Percentiles rank a stretch among this genome's conserved stretches.
These are phyloP conservation scores for Gastracanthus pulcherrimus DNA, from an alignment of 2,888 invertebrate species.

Conservation along the genomic window DNA sequence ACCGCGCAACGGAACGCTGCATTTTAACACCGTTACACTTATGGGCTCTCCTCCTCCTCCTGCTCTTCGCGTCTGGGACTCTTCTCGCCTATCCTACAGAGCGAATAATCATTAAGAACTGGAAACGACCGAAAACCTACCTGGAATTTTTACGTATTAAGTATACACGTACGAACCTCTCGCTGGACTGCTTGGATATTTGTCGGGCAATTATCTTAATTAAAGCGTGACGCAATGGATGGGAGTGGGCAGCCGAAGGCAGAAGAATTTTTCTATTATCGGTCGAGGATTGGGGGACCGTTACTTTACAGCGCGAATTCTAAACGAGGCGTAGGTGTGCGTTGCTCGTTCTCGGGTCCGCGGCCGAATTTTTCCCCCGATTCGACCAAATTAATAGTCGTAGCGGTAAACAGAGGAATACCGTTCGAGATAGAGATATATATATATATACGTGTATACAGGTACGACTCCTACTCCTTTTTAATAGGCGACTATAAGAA, in stretches of 20 bases:
- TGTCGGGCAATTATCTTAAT: background rate
- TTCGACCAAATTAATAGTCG: constrained; percentile 28
- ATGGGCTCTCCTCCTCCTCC: constrained; percentile 58
- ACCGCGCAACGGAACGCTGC: constrained; percentile 71
- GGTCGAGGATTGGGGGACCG: background rate
- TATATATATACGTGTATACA: background rate
- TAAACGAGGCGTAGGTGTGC: background rate
- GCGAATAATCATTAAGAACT: constrained; percentile 16
- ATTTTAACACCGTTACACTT: constrained; percentile 75
- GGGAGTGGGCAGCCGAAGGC: background rate
- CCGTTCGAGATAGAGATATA: constrained; percentile 17
- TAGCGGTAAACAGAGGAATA: constrained; percentile 43
- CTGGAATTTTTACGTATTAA: background rate
- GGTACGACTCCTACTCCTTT: background rate
- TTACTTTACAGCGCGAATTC: background rate
- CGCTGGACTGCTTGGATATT: background rate
- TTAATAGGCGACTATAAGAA: background rate
- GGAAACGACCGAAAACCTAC: constrained; percentile 1
- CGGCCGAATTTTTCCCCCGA: constrained; percentile 19
- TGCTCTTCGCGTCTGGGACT: background rate
- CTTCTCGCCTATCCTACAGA: background rate
- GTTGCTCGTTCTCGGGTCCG: background rate
- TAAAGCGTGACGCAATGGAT: constrained; percentile 11
- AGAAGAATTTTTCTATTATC: constrained; percentile 5
- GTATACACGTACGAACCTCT: background rate